A percentile compares a stretch with the other conserved stretches of the same genome.
These are phyloP conservation scores for Numenius arquata DNA, from an alignment of 2,113 vertebrate species.

Conservation along the genomic window DNA sequence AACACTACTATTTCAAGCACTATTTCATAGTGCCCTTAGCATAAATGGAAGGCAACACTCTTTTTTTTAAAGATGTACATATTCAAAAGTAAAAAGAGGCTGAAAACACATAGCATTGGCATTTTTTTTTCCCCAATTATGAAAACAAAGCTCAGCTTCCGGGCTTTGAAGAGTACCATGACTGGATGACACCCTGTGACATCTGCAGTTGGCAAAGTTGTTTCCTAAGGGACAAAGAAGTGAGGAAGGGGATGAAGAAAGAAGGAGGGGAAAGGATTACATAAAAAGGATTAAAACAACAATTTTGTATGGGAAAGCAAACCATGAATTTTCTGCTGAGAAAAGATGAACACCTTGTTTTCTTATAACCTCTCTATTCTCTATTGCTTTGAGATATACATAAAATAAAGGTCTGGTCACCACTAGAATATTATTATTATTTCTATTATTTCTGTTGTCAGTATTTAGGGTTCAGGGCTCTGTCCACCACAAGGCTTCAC, in stretches of 20 bases:
- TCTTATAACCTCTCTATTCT: background rate
- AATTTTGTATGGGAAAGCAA: background rate
- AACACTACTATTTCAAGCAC: background rate
- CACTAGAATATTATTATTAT: background rate
- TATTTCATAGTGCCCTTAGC: background rate
- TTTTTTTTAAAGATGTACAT: background rate
- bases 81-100: background rate
- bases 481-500: background rate
- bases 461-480: background rate
- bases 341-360: background rate
- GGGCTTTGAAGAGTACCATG: background rate
- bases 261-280: background rate
- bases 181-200: background rate
- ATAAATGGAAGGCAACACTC: background rate
- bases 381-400: background rate
- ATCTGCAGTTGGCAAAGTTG: background rate
- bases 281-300: background rate
- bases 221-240: background rate
- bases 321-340: background rate
- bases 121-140: background rate
- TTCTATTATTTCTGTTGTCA: background rate
- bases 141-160: background rate
- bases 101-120: background rate
- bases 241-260: background rate
- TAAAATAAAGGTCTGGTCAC: background rate